Percentiles rank a stretch among this genome's conserved stretches.
phyloP scores from a whole-genome alignment of 1,140 invertebrate genomes.

The Cydia fagiglandana region DNA sequence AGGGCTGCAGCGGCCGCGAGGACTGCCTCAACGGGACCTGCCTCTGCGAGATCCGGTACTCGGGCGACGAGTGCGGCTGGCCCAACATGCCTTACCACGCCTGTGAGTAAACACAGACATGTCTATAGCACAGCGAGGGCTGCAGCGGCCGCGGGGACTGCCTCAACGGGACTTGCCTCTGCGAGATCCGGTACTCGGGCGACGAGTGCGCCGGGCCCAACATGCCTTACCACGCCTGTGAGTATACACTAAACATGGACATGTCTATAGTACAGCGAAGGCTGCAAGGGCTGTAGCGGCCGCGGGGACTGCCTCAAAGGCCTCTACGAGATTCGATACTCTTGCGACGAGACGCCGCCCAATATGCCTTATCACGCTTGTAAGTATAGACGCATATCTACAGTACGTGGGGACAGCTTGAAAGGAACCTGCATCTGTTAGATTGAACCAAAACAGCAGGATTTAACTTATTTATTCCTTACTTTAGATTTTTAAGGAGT shows the following conservation, averaged over 20 bases:
- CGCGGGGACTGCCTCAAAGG: conserved; percentile 95
- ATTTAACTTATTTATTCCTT: too few species aligned
- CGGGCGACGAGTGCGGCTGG: conserved; percentile 82
- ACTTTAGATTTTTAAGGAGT: too few species aligned
- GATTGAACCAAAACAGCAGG: conserved; percentile 75
- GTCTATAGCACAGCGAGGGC: too few species aligned
- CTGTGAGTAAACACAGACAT: conserved; percentile 60
- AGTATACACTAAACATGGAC: conserved; percentile 37
- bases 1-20: conserved; percentile 91
- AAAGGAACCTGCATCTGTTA: conserved; percentile 95
- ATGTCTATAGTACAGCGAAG: conserved; percentile 76
- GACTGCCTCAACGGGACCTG: conserved; percentile 95
- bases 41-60: conserved; percentile 90
- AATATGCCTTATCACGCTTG: conserved; percentile 83
- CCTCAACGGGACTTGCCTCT: conserved; percentile 92
- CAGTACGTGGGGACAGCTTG: conserved; percentile 90
- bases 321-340: conserved; percentile 89
- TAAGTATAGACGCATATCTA: conserved; percentile 30
- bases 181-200: conserved; percentile 87
- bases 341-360: conserved; percentile 81
- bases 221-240: conserved; percentile 82
- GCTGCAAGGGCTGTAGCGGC: conserved; percentile 92
- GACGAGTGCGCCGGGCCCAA: conserved; percentile 83
- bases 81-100: conserved; percentile 83
- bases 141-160: conserved; percentile 91